Evolutionary conservation across 2,113 vertebrate genomes (phyloP).

Genomic region (Ammodytes dubius): DNA sequence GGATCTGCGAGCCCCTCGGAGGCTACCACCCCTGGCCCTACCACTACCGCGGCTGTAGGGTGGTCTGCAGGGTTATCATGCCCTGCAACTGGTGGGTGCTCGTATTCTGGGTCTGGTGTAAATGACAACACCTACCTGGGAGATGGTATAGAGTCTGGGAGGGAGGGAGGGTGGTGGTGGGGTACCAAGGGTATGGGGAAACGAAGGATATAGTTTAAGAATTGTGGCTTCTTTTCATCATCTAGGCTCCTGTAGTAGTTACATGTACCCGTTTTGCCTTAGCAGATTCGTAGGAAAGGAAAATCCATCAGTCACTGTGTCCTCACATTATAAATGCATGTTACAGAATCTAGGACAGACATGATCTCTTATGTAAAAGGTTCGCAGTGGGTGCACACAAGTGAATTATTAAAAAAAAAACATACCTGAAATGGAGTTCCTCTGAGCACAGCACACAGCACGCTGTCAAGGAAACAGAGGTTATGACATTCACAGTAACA

Average conservation of each 20-base stretch:
- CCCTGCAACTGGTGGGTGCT: conserved; percentile 96
- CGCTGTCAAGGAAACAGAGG: conserved; percentile 8
- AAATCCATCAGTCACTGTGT: conserved; percentile 13
- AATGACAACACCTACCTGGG: not conserved
- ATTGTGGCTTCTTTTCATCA: conserved; percentile 12
- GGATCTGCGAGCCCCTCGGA: conserved; percentile 90
- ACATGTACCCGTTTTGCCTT: not conserved
- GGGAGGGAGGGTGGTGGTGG: not conserved
- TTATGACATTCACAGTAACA: not conserved
- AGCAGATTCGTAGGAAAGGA: conserved; percentile 16
- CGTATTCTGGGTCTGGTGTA: conserved; percentile 92
- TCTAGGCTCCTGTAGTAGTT: not conserved
- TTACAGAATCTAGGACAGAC: conserved; percentile 44
- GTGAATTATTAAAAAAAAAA: conserved; percentile 53
- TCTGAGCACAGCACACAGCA: not conserved
- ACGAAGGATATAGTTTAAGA: not conserved
- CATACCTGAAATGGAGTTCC: conserved; percentile 19
- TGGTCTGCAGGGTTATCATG: conserved; percentile 91
- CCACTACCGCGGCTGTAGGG: conserved; percentile 90
- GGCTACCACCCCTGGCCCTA: conserved; percentile 90
- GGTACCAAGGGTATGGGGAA: not conserved
- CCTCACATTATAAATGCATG: conserved; percentile 40
- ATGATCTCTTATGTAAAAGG: conserved; percentile 34
- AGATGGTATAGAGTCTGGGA: not conserved
- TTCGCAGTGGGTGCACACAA: conserved; percentile 6